Conservation (phyloP, 2,888 invertebrate species). For the Clostera curtula region DNA sequence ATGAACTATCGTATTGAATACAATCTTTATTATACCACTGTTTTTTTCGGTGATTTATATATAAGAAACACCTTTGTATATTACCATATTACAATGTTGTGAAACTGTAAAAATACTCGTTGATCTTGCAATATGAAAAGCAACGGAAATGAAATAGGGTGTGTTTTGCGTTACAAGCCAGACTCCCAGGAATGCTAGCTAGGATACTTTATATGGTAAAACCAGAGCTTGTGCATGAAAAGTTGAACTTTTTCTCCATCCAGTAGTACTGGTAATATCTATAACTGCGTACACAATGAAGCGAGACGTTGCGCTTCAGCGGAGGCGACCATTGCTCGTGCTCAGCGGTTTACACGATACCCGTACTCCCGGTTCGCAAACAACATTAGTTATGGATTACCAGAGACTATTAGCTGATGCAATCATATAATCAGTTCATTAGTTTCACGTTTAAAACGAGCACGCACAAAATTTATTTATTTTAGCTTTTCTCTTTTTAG, state of each 20-base stretch:
- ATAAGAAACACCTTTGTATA: no score
- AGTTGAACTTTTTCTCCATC: conserved; percentile 28
- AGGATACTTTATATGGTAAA: conserved; percentile 28
- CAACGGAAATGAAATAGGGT: conserved; percentile 7
- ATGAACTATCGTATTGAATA: no score
- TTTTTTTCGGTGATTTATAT: no score
- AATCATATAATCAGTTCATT: no score
- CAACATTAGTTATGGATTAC: conserved; percentile 12
- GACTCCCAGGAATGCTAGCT: conserved; percentile 18
- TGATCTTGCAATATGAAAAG: conserved; percentile 3
- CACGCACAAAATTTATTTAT: no score
- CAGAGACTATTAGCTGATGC: conserved; percentile 12
- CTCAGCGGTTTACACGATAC: conserved; percentile 20
- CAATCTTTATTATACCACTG: no score
- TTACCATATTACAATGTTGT: conserved; percentile 6
- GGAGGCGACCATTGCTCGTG: conserved; percentile 46
- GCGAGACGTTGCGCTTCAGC: conserved; percentile 56
- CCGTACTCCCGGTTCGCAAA: conserved; percentile 17
- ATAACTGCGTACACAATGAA: conserved; percentile 52
- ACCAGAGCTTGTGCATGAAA: conserved; percentile 32
- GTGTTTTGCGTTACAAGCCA: conserved; percentile 4
- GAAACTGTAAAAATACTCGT: conserved; percentile 3
- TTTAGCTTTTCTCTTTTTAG: no score
- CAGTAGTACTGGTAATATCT: conserved; percentile 34
- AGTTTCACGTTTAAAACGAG: no score